Conservation (phyloP, 23 tunicate species). For the Styela plicata region DNA sequence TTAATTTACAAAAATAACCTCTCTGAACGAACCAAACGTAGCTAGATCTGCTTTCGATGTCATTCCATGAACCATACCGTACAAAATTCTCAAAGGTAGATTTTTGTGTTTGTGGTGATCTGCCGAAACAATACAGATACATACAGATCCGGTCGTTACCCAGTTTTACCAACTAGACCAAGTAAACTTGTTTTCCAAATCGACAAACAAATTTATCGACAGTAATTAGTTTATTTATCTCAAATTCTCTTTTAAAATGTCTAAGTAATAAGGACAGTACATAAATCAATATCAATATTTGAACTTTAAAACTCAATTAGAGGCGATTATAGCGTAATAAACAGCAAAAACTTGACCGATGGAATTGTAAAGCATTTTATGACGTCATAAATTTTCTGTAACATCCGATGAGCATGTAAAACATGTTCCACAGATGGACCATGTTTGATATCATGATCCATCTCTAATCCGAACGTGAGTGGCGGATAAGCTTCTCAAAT, state of each 20-base stretch:
- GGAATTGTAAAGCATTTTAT: neutral
- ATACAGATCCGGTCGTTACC: no score
- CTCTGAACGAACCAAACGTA: no score
- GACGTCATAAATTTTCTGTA: neutral
- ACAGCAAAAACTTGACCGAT: neutral
- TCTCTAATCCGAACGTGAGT: neutral
- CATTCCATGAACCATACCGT: no score
- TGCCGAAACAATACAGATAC: no score
- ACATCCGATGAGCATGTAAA: neutral
- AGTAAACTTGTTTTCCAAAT: no score
- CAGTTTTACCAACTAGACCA: no score
- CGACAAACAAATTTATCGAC: neutral
- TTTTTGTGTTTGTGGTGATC: no score
- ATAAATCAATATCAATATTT: neutral
- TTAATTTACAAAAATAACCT: no score
- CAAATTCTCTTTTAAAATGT: neutral
- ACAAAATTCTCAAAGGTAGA: no score
- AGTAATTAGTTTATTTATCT: neutral
- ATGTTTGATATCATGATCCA: no score
- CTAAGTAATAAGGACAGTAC: neutral
- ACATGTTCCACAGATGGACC: no score
- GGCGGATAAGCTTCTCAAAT: neutral
- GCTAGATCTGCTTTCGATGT: no score
- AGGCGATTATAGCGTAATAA: neutral
- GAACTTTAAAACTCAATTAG: neutral